phyloP scores from a whole-genome alignment of 2,888 invertebrate species.

The Cryptocheilus praepositus region DNA sequence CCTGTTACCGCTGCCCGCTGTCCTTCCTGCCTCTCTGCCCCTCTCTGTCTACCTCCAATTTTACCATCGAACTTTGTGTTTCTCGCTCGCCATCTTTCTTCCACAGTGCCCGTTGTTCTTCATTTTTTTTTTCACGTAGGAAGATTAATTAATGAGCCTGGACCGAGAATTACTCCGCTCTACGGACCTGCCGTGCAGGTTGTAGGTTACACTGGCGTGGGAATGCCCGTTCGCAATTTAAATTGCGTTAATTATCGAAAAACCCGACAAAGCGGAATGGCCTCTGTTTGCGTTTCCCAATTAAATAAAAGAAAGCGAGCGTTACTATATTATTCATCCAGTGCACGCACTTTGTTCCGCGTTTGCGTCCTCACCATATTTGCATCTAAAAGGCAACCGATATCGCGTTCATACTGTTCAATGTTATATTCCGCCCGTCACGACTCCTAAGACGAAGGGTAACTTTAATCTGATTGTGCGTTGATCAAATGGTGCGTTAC shows the following conservation, averaged over 20 bases:
- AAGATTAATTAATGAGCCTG: constrained; percentile 67
- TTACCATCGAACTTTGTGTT: constrained; percentile 3
- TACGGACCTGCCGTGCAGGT: constrained; percentile 41
- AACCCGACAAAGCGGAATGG: constrained; percentile 7
- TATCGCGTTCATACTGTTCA: no score
- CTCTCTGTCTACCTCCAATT: constrained; percentile 21
- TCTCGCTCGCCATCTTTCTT: constrained; percentile 19
- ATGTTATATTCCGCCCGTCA: no score
- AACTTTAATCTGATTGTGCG: constrained; percentile 27
- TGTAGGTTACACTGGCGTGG: constrained; percentile 54
- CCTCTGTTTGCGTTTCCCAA: no score
- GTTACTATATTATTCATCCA: not conserved
- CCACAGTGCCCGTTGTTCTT: constrained; percentile 20
- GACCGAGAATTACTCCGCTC: constrained; percentile 60
- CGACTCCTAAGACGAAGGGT: constrained; percentile 17
- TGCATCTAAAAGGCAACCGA: no score
- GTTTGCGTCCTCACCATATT: no score
- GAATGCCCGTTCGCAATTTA: constrained; percentile 47
- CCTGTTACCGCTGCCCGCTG: constrained; percentile 2
- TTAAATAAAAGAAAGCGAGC: no score
- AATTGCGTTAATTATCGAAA: constrained; percentile 49
- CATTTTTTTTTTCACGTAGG: constrained; percentile 47
- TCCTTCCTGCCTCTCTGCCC: constrained; percentile 15
- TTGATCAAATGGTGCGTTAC: constrained; percentile 52
- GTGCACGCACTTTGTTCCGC: not conserved